Conservation (phyloP, 2,888 invertebrate genomes). For the Drosophila pegasa region DNA sequence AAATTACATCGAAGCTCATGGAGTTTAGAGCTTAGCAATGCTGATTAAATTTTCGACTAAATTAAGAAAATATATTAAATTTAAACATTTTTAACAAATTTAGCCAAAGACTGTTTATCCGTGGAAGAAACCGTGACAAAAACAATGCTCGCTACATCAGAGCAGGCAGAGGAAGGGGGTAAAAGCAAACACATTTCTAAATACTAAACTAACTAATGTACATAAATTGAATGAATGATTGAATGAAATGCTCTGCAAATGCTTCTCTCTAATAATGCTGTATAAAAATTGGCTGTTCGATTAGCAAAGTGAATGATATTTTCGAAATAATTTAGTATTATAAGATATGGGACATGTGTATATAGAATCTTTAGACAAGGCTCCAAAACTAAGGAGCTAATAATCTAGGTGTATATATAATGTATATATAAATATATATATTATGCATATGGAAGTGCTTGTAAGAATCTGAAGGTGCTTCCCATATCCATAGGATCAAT, state of each 20-base stretch:
- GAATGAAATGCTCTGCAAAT: background rate
- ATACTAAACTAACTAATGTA: constrained; percentile 4
- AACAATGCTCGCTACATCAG: constrained; percentile 72
- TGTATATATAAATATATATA: constrained; percentile 2
- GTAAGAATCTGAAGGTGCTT: background rate
- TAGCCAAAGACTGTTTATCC: constrained; percentile 65
- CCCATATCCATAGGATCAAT: background rate
- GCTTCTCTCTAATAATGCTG: constrained; percentile 8
- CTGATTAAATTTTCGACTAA: background rate
- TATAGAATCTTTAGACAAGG: background rate
- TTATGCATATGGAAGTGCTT: background rate
- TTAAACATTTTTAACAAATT: constrained; percentile 38
- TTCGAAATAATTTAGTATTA: background rate
- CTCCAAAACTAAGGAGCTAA: background rate
- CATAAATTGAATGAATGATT: constrained; percentile 1
- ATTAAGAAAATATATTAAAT: constrained; percentile 10
- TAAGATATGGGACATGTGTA: background rate
- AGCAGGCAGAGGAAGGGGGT: constrained; percentile 74
- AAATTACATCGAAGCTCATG: background rate
- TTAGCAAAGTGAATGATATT: background rate
- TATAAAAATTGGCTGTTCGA: background rate
- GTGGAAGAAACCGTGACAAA: constrained; percentile 72
- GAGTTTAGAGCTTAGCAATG: background rate
- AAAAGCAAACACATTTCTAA: constrained; percentile 40
- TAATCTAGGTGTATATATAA: background rate